Base-by-base conservation (phyloP, 2,888 invertebrate genomes). In the Oscheius sp. region DNA sequence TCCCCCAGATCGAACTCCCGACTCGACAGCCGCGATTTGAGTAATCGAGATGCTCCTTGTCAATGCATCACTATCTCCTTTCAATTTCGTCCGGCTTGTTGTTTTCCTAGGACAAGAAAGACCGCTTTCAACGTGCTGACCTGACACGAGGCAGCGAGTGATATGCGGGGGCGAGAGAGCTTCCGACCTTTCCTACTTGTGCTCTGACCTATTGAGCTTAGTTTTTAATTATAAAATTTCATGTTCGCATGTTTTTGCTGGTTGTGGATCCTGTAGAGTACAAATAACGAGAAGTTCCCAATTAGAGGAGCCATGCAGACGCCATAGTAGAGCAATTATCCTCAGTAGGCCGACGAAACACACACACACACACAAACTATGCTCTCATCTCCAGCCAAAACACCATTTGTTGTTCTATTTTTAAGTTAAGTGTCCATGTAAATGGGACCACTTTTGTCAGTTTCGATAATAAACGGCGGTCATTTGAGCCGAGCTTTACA, bases 1-100 rank as follows among this genome's bases (percentile, higher is more conserved):
- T 61, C 61, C 31, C 61, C 17, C 17, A 61, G 61, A 61, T 61
- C 45, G 61, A 61, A 61, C 61, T 61, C 61, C 58, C 61, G 61
- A 61, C 31, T 27, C n/a, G 61, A 61, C 61, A 61, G 61, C 45
- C 61, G 61, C 45, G 61, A 31, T 61, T 61, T 61, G 42, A 61
- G 61, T 61, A 61, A 61, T 61, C 61, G 20, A 57, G 37, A n/a
- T 57, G 42, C 52, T n/a, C 27, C 57, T 25, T 23, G 39, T 57
- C 34, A 55, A 55, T 55, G 55, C 55, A 55, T 55, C 55, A 55
- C 33, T 31, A 33, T 34, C 34, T 55, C 42, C 17, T 42, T n/a
- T 45, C 17, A n/a, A 37, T 15, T 20, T 61, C 61, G 42, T 61
- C 61, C 42, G 27, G 17, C 45, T n/a, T 23, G 34, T 33, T 57